phyloP scores from a whole-genome alignment of 1,140 invertebrate species.

The Nasonia giraulti region DNA sequence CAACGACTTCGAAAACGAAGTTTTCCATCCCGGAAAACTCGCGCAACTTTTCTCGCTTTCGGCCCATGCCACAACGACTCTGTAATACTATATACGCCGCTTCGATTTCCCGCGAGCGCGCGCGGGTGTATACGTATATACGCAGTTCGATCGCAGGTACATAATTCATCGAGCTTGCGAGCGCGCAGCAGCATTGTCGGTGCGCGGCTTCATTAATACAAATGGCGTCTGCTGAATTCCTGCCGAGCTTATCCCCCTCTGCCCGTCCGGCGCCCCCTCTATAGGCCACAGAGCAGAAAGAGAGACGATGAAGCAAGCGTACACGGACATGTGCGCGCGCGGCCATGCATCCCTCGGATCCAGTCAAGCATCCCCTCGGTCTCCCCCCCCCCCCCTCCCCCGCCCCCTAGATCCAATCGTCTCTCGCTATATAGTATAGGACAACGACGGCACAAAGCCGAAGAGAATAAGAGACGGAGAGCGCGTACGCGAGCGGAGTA shows the following conservation, averaged over 20 bases:
- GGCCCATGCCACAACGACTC: slow-evolving; percentile 46
- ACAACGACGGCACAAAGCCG: not conserved
- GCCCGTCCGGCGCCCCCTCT: not conserved
- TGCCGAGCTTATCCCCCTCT: slow-evolving; percentile 56
- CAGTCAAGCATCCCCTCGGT: slow-evolving; percentile 55
- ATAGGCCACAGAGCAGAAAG: no score
- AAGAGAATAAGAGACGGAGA: not conserved
- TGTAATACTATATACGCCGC: slow-evolving; percentile 35
- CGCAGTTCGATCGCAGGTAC: slow-evolving; percentile 71
- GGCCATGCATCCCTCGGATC: slow-evolving; percentile 51
- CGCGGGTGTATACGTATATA: slow-evolving; percentile 2
- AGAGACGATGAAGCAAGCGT: not conserved
- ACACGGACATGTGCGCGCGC: slow-evolving; percentile 20
- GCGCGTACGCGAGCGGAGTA: slow-evolving; percentile 32
- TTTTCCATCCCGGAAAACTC: slow-evolving; percentile 25
- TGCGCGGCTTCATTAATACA: slow-evolving; percentile 73
- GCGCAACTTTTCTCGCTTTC: slow-evolving; percentile 19
- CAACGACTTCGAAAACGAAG: slow-evolving; percentile 19
- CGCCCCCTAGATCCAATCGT: not conserved
- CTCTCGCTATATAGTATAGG: no score
- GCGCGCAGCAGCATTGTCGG: slow-evolving; percentile 67
- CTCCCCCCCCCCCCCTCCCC: not conserved
- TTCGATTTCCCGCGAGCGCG: slow-evolving; percentile 67
- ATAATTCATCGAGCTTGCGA: slow-evolving; percentile 73
- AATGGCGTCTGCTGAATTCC: slow-evolving; percentile 75